Conservation (phyloP, 1,140 invertebrate species). For the Bombus terrestris region DNA sequence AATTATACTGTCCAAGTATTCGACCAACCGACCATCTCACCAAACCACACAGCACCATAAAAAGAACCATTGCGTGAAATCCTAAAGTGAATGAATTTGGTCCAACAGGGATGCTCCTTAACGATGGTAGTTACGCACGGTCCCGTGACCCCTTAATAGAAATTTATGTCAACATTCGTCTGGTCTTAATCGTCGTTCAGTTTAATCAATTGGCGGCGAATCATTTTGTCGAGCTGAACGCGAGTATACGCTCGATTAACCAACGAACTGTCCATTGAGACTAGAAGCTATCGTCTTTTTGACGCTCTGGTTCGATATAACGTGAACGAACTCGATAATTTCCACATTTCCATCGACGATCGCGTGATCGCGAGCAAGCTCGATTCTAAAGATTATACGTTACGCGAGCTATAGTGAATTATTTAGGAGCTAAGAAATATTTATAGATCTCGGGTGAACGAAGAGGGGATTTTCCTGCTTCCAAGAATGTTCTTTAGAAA, state of each 20-base stretch:
- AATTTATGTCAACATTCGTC: constrained; percentile 65
- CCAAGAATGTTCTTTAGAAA: too few relatives aligned
- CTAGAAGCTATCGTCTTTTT: too few relatives aligned
- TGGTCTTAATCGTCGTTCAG: constrained; percentile 60
- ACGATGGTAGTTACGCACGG: constrained; percentile 3
- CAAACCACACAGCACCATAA: background rate
- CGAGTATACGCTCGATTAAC: background rate
- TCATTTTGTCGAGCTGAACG: constrained; percentile 20
- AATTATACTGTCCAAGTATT: background rate
- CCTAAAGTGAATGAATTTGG: background rate
- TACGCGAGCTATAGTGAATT: background rate
- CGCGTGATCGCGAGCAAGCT: background rate
- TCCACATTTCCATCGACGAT: background rate
- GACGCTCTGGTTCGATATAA: background rate
- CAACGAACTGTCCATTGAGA: background rate
- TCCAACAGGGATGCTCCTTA: background rate
- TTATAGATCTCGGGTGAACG: background rate
- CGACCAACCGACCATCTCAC: too few relatives aligned
- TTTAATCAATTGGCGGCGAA: constrained; percentile 61
- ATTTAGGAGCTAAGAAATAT: background rate
- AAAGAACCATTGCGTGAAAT: background rate
- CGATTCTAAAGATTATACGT: constrained; percentile 1
- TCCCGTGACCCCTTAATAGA: constrained; percentile 60
- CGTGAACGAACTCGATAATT: background rate
- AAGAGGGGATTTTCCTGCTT: too few relatives aligned